Evolutionary conservation across 2,888 invertebrate species (phyloP), one percentile per base, ranked within the genome.

Genomic region (Melanostoma scalare): DNA sequence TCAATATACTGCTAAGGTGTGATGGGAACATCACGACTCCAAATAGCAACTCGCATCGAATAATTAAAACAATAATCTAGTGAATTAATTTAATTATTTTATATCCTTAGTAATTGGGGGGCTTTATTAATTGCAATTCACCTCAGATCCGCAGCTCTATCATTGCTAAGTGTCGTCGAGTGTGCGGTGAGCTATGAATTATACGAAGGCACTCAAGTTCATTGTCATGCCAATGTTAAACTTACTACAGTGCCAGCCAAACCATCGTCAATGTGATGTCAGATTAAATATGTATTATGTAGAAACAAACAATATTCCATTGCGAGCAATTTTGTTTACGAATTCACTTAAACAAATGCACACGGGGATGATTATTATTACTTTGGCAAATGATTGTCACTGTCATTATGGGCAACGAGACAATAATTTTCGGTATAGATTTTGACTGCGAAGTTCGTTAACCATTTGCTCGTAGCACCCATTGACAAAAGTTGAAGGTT

Each of bases 151-250:
- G 33, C 38, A 30, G 30, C 4, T 3, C 6, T 63, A 36, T 48
- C 50, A 50, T 31, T 63, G 67, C 20, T 31, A 44, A 71, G 80
- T 76, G 71, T 76, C 76, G 60, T 76, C 76, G 63, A 38, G 36
- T 63, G 40, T n/a, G 69, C 56, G 38, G 68, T 68, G 61, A 63
- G 69, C 69, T 75, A 69, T 80, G 79, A 80, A 76, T 76, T 80
- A 78, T 69, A 67, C 69, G 68, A 44, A 33, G 56, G 69, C 53
- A 42, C 44, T 76, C 80, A 81, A 81, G 80, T 81, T 81, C 80
- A 81, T 46, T 81, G 71, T 81, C 80, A 76, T 30, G 63, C 50
- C 58, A 71, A 63, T 63, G 79, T 36, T 36, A 61, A 48, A 36
- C 35, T 61, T 48, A 30, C 30, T 30, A 61, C 46, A 6, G 20